A percentile compares a stretch with the other conserved stretches of the same genome.
Conservation (phyloP, 2,797 vertebrate species). For the Scyliorhinus canicula region DNA sequence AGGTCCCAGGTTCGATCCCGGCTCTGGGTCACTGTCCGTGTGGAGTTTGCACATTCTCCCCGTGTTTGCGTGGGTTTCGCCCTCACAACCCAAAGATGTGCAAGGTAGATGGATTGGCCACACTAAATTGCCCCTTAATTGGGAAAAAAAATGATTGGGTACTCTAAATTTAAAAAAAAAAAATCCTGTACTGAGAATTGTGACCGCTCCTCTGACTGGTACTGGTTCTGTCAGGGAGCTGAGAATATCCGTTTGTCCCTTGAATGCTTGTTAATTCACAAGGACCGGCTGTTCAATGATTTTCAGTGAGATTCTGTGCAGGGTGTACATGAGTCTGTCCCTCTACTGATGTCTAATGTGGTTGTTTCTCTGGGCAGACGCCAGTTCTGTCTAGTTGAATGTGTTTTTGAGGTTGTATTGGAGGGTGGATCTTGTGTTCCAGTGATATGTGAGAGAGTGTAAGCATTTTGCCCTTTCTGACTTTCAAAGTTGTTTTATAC, state of each 20-base stretch:
- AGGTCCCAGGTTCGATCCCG: too few species aligned
- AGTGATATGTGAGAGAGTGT: not conserved
- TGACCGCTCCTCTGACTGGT: not conserved
- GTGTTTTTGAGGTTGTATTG: not conserved
- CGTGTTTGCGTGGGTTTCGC: too few species aligned
- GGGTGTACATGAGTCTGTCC: not conserved
- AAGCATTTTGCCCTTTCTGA: not conserved
- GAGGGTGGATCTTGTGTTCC: not conserved
- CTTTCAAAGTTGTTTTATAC: not conserved
- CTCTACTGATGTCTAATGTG: not conserved
- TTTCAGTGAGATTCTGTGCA: not conserved
- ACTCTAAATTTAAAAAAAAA: too few species aligned
- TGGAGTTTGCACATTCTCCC: too few species aligned
- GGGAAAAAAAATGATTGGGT: too few species aligned
- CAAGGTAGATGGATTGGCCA: too few species aligned
- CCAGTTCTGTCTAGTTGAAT: not conserved
- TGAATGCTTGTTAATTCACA: not conserved
- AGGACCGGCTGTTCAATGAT: not conserved
- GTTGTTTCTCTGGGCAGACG: not conserved
- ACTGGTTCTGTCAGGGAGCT: not conserved
- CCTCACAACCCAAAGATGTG: too few species aligned
- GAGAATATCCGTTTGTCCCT: not conserved
- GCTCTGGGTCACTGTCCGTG: too few species aligned
- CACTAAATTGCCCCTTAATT: too few species aligned
- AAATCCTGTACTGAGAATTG: not conserved